Evolutionary conservation across 2,888 invertebrate species (phyloP).

Genomic region (Pyrochroa serraticornis): DNA sequence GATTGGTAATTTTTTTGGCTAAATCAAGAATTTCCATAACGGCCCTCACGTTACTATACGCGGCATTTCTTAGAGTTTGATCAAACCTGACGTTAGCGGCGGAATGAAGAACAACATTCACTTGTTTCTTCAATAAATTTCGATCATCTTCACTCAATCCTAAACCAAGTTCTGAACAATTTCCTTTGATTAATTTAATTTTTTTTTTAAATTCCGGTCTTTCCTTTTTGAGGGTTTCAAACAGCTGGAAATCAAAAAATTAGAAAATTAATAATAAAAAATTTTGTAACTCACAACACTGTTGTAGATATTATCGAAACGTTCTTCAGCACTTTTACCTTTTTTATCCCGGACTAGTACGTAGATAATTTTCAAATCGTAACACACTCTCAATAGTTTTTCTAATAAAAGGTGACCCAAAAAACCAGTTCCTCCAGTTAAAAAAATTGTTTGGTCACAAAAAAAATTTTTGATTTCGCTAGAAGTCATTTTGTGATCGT

Average conservation of each 20-base stretch:
- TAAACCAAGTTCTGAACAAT: slow-evolving; percentile 60
- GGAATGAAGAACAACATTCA: slow-evolving; percentile 73
- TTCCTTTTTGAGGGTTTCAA: not conserved
- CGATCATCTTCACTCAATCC: slow-evolving; percentile 60
- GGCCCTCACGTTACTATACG: slow-evolving; percentile 37
- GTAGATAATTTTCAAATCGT: not conserved
- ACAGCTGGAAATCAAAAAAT: not conserved
- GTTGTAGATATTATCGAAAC: not conserved
- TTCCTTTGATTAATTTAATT: slow-evolving; percentile 51
- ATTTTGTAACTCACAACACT: not conserved
- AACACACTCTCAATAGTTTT: not conserved
- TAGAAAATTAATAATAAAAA: not conserved
- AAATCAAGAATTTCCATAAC: not conserved
- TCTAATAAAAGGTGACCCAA: not conserved
- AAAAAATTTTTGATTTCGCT: not conserved
- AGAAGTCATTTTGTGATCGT: not conserved
- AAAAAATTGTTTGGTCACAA: not conserved
- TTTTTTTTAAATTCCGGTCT: not conserved
- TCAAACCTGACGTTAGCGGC: slow-evolving; percentile 81
- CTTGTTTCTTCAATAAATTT: slow-evolving; percentile 59
- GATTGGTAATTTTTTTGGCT: not conserved
- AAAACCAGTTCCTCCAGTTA: not conserved
- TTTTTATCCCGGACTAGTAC: not conserved
- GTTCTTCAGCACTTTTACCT: not conserved
- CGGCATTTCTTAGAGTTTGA: slow-evolving; percentile 70